Evolutionary conservation across 2,888 invertebrate genomes (phyloP).

Genomic region (Lutraria lutraria): DNA sequence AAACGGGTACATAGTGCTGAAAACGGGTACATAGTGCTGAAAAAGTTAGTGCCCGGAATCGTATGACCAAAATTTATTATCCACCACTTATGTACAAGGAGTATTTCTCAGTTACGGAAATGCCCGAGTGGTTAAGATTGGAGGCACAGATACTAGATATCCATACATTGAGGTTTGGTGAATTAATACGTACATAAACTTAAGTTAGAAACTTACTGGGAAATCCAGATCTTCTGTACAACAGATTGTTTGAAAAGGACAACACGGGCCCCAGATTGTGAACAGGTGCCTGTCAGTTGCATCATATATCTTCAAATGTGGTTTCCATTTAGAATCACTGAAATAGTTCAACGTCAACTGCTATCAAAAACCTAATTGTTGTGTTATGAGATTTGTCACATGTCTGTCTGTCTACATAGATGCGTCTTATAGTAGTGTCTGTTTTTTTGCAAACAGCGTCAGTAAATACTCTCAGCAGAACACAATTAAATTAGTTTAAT

Average conservation of each 20-base stretch:
- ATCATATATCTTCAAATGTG: constrained; percentile 45
- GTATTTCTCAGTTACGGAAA: no score
- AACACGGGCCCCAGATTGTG: constrained; percentile 59
- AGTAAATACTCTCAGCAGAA: not conserved
- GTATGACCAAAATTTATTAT: no score
- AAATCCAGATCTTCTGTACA: constrained; percentile 55
- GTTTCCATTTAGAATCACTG: constrained; percentile 51
- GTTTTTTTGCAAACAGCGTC: not conserved
- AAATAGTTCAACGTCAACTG: not conserved
- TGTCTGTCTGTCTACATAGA: not conserved
- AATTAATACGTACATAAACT: no score
- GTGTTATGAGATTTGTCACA: not conserved
- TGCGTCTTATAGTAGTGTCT: not conserved
- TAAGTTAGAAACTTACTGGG: constrained; percentile 49
- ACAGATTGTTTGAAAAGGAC: constrained; percentile 53
- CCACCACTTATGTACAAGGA: no score
- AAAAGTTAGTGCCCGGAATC: no score
- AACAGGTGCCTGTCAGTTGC: constrained; percentile 47
- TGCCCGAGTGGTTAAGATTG: no score
- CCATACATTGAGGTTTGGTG: no score
- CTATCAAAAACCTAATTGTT: not conserved
- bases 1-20: no score
- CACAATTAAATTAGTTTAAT: no score
- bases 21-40: no score
- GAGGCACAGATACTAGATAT: no score